Evolutionary conservation across 2,888 invertebrate genomes (phyloP).

Genomic region (Mamestra brassicae): DNA sequence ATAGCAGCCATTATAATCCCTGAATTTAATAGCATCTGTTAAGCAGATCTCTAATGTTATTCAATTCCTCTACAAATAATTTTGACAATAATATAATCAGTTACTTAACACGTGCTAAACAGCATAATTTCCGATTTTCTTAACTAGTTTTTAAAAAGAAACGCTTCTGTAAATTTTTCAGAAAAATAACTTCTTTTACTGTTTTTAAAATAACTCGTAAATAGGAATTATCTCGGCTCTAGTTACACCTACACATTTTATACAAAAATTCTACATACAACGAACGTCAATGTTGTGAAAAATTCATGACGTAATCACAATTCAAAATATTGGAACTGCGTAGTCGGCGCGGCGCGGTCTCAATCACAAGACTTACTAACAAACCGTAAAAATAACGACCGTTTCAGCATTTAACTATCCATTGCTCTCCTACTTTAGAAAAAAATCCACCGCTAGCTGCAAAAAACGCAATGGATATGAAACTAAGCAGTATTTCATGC

Average conservation of each 20-base stretch:
- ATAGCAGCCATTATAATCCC: too few relatives aligned
- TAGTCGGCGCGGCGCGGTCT: constrained; percentile 43
- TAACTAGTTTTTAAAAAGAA: too few relatives aligned
- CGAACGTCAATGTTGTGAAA: constrained; percentile 24
- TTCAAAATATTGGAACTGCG: constrained; percentile 65
- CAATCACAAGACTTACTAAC: constrained; percentile 16
- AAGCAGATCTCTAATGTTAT: too few relatives aligned
- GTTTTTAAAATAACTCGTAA: background rate
- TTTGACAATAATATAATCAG: too few relatives aligned
- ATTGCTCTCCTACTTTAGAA: constrained; percentile 9
- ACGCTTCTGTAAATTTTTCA: too few relatives aligned
- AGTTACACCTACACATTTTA: background rate
- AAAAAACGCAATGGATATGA: constrained; percentile 38
- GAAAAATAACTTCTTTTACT: too few relatives aligned
- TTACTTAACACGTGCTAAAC: too few relatives aligned
- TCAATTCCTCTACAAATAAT: too few relatives aligned
- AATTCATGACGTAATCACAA: constrained; percentile 52
- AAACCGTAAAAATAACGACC: constrained; percentile 19
- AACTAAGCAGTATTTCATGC: constrained; percentile 12
- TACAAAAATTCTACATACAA: constrained; percentile 6
- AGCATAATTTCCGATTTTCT: too few relatives aligned
- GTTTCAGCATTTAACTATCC: constrained; percentile 8
- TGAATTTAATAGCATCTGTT: too few relatives aligned
- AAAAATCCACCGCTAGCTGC: background rate
- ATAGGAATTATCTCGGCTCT: background rate